Percentiles rank a stretch among this genome's conserved stretches.
These are phyloP conservation scores for Hyposoter didymator DNA, from an alignment of 2,888 invertebrate species.

Conservation along the genomic window DNA sequence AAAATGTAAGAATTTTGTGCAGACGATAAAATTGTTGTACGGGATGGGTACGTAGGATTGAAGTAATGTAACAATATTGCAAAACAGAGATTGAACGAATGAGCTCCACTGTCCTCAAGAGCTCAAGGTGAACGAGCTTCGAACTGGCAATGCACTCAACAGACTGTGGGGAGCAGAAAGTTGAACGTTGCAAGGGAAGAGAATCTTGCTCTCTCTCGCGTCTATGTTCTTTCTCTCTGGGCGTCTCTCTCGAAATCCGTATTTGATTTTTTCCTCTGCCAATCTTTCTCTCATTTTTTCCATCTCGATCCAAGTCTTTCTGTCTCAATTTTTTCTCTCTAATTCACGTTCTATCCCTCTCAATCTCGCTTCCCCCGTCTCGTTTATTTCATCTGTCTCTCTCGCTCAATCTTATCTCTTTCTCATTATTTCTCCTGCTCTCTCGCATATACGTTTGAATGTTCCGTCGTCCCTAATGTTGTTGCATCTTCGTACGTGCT, in stretches of 20 bases:
- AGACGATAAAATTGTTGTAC: neutral
- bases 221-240: slow-evolving; percentile 2
- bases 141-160: slow-evolving; percentile 79
- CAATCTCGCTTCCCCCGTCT: slow-evolving; percentile 5
- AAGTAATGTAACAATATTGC: slow-evolving; percentile 29
- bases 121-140: slow-evolving; percentile 84
- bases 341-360: neutral
- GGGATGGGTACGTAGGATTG: neutral
- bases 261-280: neutral
- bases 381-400: neutral
- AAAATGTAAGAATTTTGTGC: neutral
- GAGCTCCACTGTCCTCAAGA: slow-evolving; percentile 79
- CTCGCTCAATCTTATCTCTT: slow-evolving; percentile 6
- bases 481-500: slow-evolving; percentile 49
- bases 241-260: neutral
- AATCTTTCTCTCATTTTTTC: slow-evolving; percentile 17
- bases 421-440: slow-evolving; percentile 11
- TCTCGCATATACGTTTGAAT: slow-evolving; percentile 59
- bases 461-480: slow-evolving; percentile 77
- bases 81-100: slow-evolving; percentile 68
- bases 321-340: neutral
- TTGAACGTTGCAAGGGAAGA: slow-evolving; percentile 49
- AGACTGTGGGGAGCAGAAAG: slow-evolving; percentile 50
- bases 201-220: slow-evolving; percentile 25
- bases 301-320: slow-evolving; percentile 5